Conservation (phyloP, 1,140 invertebrate species). For the Metaphire vulgaris region DNA sequence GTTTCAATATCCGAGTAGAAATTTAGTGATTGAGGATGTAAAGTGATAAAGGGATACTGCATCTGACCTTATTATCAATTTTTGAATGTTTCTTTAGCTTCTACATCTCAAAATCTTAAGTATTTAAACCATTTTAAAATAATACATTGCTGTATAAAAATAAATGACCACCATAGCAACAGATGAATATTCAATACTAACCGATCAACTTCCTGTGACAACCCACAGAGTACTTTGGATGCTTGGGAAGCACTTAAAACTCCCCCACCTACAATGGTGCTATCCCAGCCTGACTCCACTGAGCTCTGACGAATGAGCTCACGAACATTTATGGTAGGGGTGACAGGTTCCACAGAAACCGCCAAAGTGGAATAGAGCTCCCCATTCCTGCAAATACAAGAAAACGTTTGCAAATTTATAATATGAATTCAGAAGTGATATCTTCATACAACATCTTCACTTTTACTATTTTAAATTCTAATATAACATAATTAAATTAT, state of each 20-base stretch:
- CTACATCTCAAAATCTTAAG: too few species aligned
- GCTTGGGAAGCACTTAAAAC: slow-evolving; percentile 72
- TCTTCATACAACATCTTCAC: too few species aligned
- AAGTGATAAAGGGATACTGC: too few species aligned
- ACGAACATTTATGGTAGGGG: slow-evolving; percentile 54
- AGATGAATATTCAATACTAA: slow-evolving; percentile 33
- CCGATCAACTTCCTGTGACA: slow-evolving; percentile 77
- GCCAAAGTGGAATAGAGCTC: not conserved
- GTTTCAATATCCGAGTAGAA: too few species aligned
- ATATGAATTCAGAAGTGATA: not conserved
- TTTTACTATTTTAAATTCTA: too few species aligned
- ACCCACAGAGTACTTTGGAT: slow-evolving; percentile 74
- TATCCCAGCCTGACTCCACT: slow-evolving; percentile 48
- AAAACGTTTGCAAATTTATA: not conserved
- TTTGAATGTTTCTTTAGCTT: too few species aligned
- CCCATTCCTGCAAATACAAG: slow-evolving; percentile 1
- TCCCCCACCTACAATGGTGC: slow-evolving; percentile 55
- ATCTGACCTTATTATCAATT: too few species aligned
- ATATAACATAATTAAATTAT: too few species aligned
- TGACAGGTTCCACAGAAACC: slow-evolving; percentile 40
- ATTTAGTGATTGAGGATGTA: too few species aligned
- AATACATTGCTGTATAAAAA: too few species aligned
- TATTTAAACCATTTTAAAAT: too few species aligned
- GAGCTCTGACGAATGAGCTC: slow-evolving; percentile 63
- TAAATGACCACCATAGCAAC: too few species aligned